phyloP scores from a whole-genome alignment of 2,113 vertebrate genomes.

The cattle (Bos taurus) region ARS-UCD2.0 NC_037343.1:21120001-21120500 shows the following conservation, averaged over 20 bases:
- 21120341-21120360: background rate
- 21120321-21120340: background rate
- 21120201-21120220: background rate
- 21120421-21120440: background rate
- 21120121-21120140: background rate
- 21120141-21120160: background rate
- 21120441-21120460: background rate
- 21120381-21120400: background rate
- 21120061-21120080: background rate
- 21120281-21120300: background rate
- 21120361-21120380: background rate
- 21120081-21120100: background rate
- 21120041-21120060: background rate
- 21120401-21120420: background rate
- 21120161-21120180: background rate
- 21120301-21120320: background rate
- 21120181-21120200: background rate
- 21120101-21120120: background rate
- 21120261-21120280: background rate
- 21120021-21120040: background rate
- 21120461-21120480: background rate
- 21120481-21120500: background rate
- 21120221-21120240: background rate
- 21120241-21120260: background rate
- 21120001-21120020: background rate